Conservation (phyloP, 1,140 invertebrate species). For the Bilobella aurantiaca region DNA sequence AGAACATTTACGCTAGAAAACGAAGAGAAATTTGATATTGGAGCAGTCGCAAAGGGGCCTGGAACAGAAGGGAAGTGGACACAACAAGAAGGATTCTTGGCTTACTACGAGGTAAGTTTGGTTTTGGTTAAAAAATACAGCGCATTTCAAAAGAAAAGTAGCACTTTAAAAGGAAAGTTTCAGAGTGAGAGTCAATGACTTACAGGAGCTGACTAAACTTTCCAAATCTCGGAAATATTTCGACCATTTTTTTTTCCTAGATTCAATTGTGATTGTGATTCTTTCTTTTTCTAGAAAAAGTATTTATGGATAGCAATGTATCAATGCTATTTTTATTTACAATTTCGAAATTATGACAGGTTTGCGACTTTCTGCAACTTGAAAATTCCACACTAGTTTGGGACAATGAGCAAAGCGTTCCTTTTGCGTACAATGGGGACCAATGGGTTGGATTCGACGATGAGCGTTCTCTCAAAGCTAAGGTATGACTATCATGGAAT, state of each 20-base stretch:
- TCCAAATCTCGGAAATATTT: too few relatives aligned
- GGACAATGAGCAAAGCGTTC: slow-evolving; percentile 92
- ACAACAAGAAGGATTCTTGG: slow-evolving; percentile 77
- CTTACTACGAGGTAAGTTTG: slow-evolving; percentile 73
- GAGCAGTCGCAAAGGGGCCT: slow-evolving; percentile 75
- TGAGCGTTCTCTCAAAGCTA: slow-evolving; percentile 79
- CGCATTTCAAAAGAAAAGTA: too few relatives aligned
- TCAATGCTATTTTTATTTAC: background rate
- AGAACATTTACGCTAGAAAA: slow-evolving; percentile 87
- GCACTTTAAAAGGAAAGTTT: too few relatives aligned
- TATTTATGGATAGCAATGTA: background rate
- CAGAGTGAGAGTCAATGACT: too few relatives aligned
- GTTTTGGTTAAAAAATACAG: too few relatives aligned
- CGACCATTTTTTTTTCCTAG: background rate
- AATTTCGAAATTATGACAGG: slow-evolving; percentile 42
- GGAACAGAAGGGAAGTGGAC: slow-evolving; percentile 73
- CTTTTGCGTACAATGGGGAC: slow-evolving; percentile 78
- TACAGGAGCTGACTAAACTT: too few relatives aligned
- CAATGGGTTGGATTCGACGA: slow-evolving; percentile 96
- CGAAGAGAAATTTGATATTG: slow-evolving; percentile 78
- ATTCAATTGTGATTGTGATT: too few relatives aligned
- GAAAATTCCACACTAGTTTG: slow-evolving; percentile 88
- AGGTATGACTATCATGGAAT: too few relatives aligned
- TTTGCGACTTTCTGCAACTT: slow-evolving; percentile 81
- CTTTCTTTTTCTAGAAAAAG: too few relatives aligned